Conservation (phyloP, 2,888 invertebrate genomes). For the Hedychridium roseum region DNA sequence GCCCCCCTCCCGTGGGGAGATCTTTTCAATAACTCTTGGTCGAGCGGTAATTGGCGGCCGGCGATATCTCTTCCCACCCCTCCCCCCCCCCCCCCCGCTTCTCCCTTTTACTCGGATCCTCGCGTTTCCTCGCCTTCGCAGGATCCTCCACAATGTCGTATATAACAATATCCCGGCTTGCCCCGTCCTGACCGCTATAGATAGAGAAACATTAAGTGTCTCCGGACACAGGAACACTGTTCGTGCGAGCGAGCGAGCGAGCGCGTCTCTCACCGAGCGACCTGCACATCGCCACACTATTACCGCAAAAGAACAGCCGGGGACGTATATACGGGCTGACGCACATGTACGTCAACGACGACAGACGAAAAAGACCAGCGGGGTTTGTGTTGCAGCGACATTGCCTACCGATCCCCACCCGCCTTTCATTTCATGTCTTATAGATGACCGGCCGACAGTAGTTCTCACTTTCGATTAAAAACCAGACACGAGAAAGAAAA, state of each 20-base stretch:
- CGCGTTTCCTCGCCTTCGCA: constrained; percentile 37
- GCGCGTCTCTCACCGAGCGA: too few species aligned
- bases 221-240: constrained; percentile 43
- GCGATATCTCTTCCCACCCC: constrained; percentile 52
- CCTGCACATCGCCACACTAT: not conserved
- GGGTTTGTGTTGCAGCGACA: constrained; percentile 30
- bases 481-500: too few species aligned
- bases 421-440: constrained; percentile 51
- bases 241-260: too few species aligned
- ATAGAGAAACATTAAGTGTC: constrained; percentile 62
- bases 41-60: constrained; percentile 52
- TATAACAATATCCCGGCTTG: constrained; percentile 60
- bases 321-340: constrained; percentile 16
- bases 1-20: constrained; percentile 50
- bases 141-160: constrained; percentile 56
- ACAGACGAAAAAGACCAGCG: constrained; percentile 27
- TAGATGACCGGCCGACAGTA: constrained; percentile 34
- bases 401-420: constrained; percentile 45
- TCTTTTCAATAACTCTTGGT: constrained; percentile 63
- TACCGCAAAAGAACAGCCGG: constrained; percentile 18
- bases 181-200: constrained; percentile 55
- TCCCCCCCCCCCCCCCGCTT: constrained; percentile 26
- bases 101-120: constrained; percentile 17
- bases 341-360: constrained; percentile 25
- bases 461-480: constrained; percentile 43